Conservation (phyloP, 2,113 vertebrate species). For the Tonatia bakeri region DNA sequence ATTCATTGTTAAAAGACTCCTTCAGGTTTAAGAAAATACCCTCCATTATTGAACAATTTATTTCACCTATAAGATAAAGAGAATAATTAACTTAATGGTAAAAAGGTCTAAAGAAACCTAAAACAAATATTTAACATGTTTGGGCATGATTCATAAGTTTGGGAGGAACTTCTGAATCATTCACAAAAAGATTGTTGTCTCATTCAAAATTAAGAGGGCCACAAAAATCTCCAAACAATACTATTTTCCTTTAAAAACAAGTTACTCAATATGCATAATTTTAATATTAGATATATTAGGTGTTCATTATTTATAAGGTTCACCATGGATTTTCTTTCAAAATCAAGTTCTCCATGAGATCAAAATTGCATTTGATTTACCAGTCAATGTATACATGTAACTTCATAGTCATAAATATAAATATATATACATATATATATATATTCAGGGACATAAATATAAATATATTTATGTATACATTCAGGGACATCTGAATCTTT, state of each 20-base stretch:
- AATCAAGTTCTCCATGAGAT: background rate
- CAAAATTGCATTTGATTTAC: conserved; percentile 31
- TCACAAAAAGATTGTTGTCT: background rate
- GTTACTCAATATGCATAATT: conserved; percentile 7
- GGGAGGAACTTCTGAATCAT: conserved; percentile 7
- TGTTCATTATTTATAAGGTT: conserved; percentile 8
- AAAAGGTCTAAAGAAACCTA: conserved; percentile 28
- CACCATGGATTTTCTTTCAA: conserved; percentile 21
- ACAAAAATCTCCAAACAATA: conserved; percentile 3
- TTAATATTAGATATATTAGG: conserved; percentile 4
- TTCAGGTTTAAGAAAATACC: background rate
- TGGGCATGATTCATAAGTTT: background rate
- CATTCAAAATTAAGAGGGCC: background rate
- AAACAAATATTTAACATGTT: background rate
- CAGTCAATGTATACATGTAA: conserved; percentile 24
- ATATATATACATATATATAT: no score
- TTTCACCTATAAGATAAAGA: background rate
- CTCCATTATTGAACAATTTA: background rate
- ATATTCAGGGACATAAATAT: no score
- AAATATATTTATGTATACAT: no score
- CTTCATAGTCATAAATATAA: conserved; percentile 39
- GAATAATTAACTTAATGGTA: background rate
- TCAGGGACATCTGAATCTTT: conserved; percentile 32
- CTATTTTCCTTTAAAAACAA: background rate
- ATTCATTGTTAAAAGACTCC: background rate